Conservation (phyloP, 2,797 vertebrate species). For the Manis crassicaudata region DNA sequence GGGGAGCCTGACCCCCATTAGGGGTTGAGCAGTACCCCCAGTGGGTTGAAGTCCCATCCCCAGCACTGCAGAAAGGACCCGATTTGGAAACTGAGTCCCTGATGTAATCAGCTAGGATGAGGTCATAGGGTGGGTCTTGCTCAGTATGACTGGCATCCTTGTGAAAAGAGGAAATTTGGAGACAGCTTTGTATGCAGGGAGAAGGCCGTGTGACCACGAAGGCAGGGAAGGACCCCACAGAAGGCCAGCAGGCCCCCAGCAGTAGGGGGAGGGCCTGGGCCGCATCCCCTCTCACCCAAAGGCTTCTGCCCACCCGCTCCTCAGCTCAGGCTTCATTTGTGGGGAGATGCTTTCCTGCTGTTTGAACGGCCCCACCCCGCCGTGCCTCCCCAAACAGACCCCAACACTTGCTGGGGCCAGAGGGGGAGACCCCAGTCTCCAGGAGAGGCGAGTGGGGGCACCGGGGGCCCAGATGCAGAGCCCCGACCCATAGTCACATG, state of each 20-base stretch:
- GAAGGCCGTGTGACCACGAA: rapidly evolving
- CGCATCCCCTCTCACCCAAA: rapidly evolving
- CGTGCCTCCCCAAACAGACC: background rate
- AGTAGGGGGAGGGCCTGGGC: background rate
- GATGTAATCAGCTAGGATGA: background rate
- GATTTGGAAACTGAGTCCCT: no score
- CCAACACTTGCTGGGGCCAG: no score
- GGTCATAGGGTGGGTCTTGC: background rate
- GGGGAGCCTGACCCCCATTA: rapidly evolving
- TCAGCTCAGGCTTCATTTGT: no score
- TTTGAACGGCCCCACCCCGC: rapidly evolving
- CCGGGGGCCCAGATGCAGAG: background rate
- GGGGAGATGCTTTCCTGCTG: background rate
- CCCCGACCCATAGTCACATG: no score
- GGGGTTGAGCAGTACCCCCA: no score
- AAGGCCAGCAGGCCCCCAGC: background rate
- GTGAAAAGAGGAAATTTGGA: background rate
- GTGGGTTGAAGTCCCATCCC: no score
- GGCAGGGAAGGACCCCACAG: background rate
- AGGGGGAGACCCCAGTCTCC: no score
- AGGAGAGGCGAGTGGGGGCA: background rate
- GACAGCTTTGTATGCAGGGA: background rate
- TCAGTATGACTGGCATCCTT: background rate
- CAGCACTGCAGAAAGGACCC: background rate
- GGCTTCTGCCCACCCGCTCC: rapidly evolving